Percentiles rank a stretch among this genome's conserved stretches.
Conservation (phyloP, 2,797 vertebrate species). For the Sebastes matsubarae region DNA sequence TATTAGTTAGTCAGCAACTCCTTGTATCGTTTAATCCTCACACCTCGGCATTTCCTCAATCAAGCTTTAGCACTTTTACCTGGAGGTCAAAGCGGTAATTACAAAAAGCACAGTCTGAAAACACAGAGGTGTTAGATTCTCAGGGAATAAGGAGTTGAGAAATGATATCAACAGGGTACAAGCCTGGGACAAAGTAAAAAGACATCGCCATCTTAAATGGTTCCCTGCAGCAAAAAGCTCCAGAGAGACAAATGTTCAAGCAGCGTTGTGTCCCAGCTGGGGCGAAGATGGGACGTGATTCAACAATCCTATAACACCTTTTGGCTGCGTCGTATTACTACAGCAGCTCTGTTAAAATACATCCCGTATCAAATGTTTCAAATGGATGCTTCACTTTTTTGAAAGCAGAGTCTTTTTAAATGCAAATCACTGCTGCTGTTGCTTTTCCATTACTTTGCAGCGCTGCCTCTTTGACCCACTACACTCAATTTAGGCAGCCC, state of each 20-base stretch:
- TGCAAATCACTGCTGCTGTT: conserved; percentile 57
- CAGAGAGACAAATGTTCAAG: conserved; percentile 63
- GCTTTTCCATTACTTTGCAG: conserved; percentile 45
- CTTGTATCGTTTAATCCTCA: conserved; percentile 43
- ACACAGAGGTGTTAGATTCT: conserved; percentile 25
- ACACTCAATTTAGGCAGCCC: conserved; percentile 29
- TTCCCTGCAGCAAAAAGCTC: conserved; percentile 62
- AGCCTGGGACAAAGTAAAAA: conserved; percentile 53
- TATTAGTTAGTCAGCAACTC: conserved; percentile 45
- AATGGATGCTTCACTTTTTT: conserved; percentile 40
- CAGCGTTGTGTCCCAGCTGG: conserved; percentile 45
- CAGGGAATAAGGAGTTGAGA: conserved; percentile 21
- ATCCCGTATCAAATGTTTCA: conserved; percentile 45
- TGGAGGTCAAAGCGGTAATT: conserved; percentile 70
- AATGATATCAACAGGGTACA: conserved; percentile 50
- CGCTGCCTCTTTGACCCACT: conserved; percentile 37
- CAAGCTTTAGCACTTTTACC: conserved; percentile 40
- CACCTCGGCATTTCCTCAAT: conserved; percentile 46
- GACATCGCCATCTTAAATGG: conserved; percentile 50
- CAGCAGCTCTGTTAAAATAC: conserved; percentile 38
- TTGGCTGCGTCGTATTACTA: conserved; percentile 51
- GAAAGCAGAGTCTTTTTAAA: conserved; percentile 61
- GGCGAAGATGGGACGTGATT: conserved; percentile 47
- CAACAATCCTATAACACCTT: conserved; percentile 63
- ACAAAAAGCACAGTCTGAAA: conserved; percentile 35